Evolutionary conservation across 2,888 invertebrate species (phyloP).

Genomic region (Heliconius ethilla): DNA sequence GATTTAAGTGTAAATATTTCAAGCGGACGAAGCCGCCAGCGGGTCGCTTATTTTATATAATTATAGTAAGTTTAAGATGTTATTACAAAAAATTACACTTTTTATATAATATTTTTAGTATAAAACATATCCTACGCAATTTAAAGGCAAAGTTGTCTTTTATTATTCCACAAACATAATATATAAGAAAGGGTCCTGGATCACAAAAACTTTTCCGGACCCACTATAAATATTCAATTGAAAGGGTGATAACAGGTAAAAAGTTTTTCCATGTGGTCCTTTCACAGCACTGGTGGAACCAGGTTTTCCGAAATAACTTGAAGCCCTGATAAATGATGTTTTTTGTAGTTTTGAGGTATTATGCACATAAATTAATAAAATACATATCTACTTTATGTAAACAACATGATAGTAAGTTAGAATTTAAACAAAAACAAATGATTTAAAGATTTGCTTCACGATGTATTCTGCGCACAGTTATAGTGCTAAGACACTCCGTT

Average conservation of each 20-base stretch:
- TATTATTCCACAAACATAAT: slow-evolving; percentile 8
- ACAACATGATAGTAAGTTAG: background rate
- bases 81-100: background rate
- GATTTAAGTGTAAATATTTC: no score
- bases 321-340: background rate
- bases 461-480: no score
- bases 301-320: background rate
- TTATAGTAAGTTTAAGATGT: no score
- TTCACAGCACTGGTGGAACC: background rate
- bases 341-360: background rate
- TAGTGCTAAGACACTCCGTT: no score
- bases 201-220: slow-evolving; percentile 7
- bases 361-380: background rate
- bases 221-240: slow-evolving; percentile 9
- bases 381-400: background rate
- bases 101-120: background rate
- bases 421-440: background rate
- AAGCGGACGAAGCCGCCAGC: no score
- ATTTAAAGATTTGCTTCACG: no score
- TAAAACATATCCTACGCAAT: background rate
- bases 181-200: background rate
- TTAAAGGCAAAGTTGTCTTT: background rate
- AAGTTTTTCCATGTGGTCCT: slow-evolving; percentile 8
- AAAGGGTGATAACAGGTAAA: slow-evolving; percentile 13
- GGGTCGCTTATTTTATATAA: no score